A percentile compares a stretch with the other conserved stretches of the same genome.
phyloP scores from a whole-genome alignment of 2,888 invertebrate species.

The Drosophila pegasa region DNA sequence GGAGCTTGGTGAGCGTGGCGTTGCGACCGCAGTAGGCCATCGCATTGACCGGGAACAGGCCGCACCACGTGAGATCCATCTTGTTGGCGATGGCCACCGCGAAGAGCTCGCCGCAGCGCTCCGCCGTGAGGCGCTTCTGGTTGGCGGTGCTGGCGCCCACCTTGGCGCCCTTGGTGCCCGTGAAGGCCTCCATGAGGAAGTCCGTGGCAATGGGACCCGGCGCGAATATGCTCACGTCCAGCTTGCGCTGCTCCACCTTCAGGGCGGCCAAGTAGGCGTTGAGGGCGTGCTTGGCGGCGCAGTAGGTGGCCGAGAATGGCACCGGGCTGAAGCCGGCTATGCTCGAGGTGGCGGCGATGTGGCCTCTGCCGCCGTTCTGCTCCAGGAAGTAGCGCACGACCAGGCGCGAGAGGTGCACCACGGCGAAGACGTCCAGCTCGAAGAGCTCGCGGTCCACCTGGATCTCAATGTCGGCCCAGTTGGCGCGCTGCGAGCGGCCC shows the following conservation, averaged over 20 bases:
- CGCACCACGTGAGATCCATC: conserved; percentile 89
- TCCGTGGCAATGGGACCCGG: conserved; percentile 92
- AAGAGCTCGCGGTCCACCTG: conserved; percentile 91
- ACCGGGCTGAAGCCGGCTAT: conserved; percentile 89
- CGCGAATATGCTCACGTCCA: conserved; percentile 89
- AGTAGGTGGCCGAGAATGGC: conserved; percentile 89
- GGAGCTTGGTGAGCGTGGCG: conserved; percentile 83
- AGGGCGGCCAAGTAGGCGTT: conserved; percentile 91
- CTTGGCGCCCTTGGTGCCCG: conserved; percentile 87
- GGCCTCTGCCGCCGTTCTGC: conserved; percentile 86
- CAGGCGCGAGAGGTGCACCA: conserved; percentile 89
- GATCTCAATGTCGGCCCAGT: conserved; percentile 89
- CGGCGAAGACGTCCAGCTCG: conserved; percentile 91
- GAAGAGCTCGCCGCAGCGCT: conserved; percentile 87
- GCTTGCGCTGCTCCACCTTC: conserved; percentile 86
- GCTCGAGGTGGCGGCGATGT: conserved; percentile 91
- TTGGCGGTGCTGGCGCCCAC: conserved; percentile 84
- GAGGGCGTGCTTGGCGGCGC: conserved; percentile 91
- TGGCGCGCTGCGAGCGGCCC: conserved; percentile 91
- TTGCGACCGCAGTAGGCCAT: conserved; percentile 87
- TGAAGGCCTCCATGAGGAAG: conserved; percentile 89
- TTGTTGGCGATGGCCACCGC: conserved; percentile 87
- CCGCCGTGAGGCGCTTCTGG: conserved; percentile 86
- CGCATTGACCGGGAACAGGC: conserved; percentile 87
- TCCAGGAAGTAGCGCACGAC: conserved; percentile 88